A percentile compares a stretch with the other conserved stretches of the same genome.
Conservation (phyloP, 2,113 vertebrate species). For the Lepisosteus osseus region DNA sequence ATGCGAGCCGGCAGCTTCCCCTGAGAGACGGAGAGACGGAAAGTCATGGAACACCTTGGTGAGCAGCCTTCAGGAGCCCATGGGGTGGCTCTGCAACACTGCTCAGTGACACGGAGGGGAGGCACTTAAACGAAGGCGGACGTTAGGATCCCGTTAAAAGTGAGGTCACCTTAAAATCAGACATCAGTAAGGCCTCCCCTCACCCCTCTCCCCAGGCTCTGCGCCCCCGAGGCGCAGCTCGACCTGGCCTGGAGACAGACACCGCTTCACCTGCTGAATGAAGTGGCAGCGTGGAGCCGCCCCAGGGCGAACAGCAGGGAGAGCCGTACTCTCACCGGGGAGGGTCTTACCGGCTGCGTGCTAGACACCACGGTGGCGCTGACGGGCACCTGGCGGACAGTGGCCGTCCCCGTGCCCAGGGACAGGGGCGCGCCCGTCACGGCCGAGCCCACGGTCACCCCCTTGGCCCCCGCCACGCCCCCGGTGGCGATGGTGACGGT, state of each 20-base stretch:
- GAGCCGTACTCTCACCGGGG: too few species aligned
- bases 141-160: not conserved
- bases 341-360: slow-evolving; percentile 71
- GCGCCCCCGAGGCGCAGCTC: too few species aligned
- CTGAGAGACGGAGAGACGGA: slow-evolving; percentile 48
- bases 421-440: slow-evolving; percentile 71
- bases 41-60: too few species aligned
- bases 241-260: too few species aligned
- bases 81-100: too few species aligned
- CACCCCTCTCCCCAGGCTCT: too few species aligned
- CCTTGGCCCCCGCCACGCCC: slow-evolving; percentile 73
- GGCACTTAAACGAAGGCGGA: not conserved
- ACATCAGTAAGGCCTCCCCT: too few species aligned
- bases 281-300: not conserved
- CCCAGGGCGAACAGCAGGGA: not conserved
- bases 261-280: too few species aligned
- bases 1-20: slow-evolving; percentile 90
- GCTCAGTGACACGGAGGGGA: too few species aligned
- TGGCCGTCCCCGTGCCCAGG: slow-evolving; percentile 72
- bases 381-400: slow-evolving; percentile 86
- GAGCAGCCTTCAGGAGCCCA: too few species aligned
- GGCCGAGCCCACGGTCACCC: slow-evolving; percentile 72
- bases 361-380: slow-evolving; percentile 81
- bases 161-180: not conserved
- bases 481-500: slow-evolving; percentile 76